Evolutionary conservation across 2,113 vertebrate species (phyloP), one percentile per base, ranked within the genome.

Genomic region (Calidris pugnax): DNA sequence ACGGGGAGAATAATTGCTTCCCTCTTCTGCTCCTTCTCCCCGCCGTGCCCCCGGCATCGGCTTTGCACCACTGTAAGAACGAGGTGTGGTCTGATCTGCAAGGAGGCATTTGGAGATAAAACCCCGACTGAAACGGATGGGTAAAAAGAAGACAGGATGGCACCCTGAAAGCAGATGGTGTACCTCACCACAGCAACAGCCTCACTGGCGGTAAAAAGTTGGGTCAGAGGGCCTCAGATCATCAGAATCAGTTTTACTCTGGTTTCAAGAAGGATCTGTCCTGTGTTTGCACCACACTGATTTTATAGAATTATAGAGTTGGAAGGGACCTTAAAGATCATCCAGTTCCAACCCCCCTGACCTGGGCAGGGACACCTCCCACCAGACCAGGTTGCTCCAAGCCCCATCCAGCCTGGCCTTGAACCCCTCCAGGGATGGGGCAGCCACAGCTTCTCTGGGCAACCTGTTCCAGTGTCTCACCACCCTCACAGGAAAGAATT

Each of bases 1-100:
- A 96, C 3, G 19, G 41, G 63, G 87, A 97, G 94, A 96, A 76
- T 96, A 93, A 97, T 93, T 95, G 57, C 91, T 97, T 95, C 93
- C 96, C 89, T 89, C 74, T 93, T 95, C 77, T 9, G 10, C 64
- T 71, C 56, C 84, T 81, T 85, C 83, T 95, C 43, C 56, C 56
- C 43, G 30, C 33, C 30, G 45, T 75, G 84, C 87, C 87, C 74
- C 0, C 1, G 88, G 89, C 94, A 64, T 85, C 86, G 72, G 3
- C 93, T 82, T 89, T 81, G n/a, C 35, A 28, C 48, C 56, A 32
- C 56, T 51, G 2, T 45, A 84, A 90, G 83, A 68, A 88, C 3
- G 12, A 93, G 43, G 90, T 81, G 87, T 3, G 4, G 47, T 53
- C 57, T 91, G 93, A 96, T 95, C 71, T 53, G 60, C 59, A 47